These are phyloP conservation scores for Cheiracanthium punctorium DNA, from an alignment of 2,888 invertebrate species.

Conservation along the genomic window DNA sequence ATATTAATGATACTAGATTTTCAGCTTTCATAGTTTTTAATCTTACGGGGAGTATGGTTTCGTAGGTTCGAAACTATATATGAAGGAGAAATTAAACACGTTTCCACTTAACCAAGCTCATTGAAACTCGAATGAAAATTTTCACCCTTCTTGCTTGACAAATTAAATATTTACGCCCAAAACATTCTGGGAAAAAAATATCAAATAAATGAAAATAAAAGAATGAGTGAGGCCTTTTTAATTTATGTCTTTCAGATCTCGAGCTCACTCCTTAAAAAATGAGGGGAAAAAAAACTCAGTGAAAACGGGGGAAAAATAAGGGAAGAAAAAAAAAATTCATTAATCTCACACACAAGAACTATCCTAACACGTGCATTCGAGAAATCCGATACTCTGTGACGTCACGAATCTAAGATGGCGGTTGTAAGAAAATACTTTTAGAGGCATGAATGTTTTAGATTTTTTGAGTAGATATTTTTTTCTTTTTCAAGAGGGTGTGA, in stretches of 20 bases:
- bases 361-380: too few relatives aligned
- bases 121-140: not conserved
- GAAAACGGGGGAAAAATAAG: not conserved
- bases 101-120: too few relatives aligned
- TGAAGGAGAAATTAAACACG: too few relatives aligned
- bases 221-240: not conserved
- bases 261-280: not conserved
- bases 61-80: too few relatives aligned
- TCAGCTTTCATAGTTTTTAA: too few relatives aligned
- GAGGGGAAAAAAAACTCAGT: not conserved
- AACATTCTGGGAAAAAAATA: not conserved
- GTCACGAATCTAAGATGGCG: not conserved
- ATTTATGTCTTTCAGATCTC: slow-evolving; percentile 3
- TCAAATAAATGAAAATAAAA: not conserved
- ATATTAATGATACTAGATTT: too few relatives aligned
- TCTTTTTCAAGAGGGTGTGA: too few relatives aligned
- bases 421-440: too few relatives aligned
- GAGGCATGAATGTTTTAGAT: not conserved
- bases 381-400: slow-evolving; percentile 4
- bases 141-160: not conserved
- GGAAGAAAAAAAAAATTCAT: too few relatives aligned
- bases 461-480: not conserved
- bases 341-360: not conserved
- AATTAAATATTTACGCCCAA: not conserved
- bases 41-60: too few relatives aligned